These are phyloP conservation scores for Menura novaehollandiae DNA, from an alignment of 2,113 vertebrate genomes.

Conservation along the genomic window DNA sequence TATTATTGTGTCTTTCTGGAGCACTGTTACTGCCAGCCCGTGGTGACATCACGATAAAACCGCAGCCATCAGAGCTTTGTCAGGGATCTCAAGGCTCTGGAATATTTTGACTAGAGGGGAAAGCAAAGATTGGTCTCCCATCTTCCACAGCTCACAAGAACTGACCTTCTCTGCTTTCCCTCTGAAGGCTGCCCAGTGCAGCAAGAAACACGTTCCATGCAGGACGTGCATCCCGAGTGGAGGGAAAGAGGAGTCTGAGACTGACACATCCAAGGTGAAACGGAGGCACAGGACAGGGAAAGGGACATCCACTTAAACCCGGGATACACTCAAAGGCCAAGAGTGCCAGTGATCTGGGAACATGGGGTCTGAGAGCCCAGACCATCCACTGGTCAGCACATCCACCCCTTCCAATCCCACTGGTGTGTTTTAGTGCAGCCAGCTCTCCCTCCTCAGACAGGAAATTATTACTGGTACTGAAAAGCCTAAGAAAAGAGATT, in stretches of 20 bases:
- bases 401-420: not conserved
- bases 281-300: not conserved
- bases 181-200: not conserved
- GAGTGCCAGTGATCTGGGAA: not conserved
- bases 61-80: constrained; percentile 18
- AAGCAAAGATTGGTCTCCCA: not conserved
- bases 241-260: not conserved
- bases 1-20: constrained; percentile 42
- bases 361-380: not conserved
- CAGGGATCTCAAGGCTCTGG: not conserved
- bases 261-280: not conserved
- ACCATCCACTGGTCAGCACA: not conserved
- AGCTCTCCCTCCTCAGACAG: not conserved
- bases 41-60: constrained; percentile 49
- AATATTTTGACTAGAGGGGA: constrained; percentile 66
- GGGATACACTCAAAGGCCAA: not conserved
- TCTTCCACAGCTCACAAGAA: not conserved
- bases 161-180: constrained; percentile 1
- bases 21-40: not conserved
- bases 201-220: not conserved
- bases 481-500: not conserved
- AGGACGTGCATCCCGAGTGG: not conserved
- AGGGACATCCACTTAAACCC: not conserved
- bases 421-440: not conserved
- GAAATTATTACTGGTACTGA: not conserved